Base-by-base conservation (phyloP, 2,888 invertebrate species). In the Apodemia zela region DNA sequence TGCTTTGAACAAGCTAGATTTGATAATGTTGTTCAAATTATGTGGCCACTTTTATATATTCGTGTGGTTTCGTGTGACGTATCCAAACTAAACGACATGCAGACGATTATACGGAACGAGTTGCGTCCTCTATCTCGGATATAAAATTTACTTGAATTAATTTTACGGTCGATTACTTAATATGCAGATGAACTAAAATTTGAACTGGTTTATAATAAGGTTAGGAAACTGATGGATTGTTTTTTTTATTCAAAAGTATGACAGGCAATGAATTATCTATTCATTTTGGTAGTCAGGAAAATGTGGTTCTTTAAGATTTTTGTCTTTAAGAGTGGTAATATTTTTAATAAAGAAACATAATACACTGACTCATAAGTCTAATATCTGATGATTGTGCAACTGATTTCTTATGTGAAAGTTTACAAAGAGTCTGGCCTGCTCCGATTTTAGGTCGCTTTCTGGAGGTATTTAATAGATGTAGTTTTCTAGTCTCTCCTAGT, bases 31-130 rank as follows among this genome's bases (percentile, higher is more conserved):
- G 75, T 72, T 77, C 78, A 73, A 72, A 72, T 73, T 74, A 73
- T 72, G 81, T 75, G 75, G 80, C 84, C 82, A 86, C 88, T 87
- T 89, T 89, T 91, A 91, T 91, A 90, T 90, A 89, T 87, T 75
- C 75, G 80, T 81, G 33, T 73, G 75, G 71, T 74, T 73, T 62
- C 29, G 35, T 33, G 3, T 57, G 54, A 57, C 54, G 54, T 57
- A 57, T 57, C 15, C 54, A 76, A 73, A 70, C 72, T 71, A 71
- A 72, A 73, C 76, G 75, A 76, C 77, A 77, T 71, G 72, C 71
- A 74, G 75, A 75, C 74, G 66, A 67, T 67, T 67, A 42, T 65
- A 17, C 18, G 61, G 18, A 63, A 65, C 64, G 35, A 47, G 82
- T 85, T 82, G 35, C 49, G 59, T 63, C n/a, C 59, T 82, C 78